These are phyloP conservation scores for Pogonomyrmex barbatus DNA, from an alignment of 1,140 invertebrate species.

Conservation along the genomic window DNA sequence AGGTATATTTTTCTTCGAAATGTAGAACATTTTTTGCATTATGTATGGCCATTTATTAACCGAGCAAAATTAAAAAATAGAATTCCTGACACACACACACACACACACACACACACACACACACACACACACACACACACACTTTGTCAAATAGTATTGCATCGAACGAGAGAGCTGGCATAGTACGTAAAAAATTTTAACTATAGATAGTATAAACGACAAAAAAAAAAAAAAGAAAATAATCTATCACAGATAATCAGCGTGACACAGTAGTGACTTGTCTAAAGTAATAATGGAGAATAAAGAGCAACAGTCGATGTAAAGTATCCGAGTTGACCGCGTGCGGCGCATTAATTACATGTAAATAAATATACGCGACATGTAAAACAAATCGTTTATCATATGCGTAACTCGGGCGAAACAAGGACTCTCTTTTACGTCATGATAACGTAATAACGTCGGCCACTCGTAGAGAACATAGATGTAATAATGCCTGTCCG, in stretches of 20 bases:
- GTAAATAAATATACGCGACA: constrained; percentile 60
- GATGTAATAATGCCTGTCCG: constrained; percentile 57
- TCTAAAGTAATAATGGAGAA: constrained; percentile 38
- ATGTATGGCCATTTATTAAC: neutral
- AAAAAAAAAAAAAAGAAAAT: constrained; percentile 20
- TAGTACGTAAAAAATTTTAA: neutral
- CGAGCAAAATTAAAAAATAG: neutral
- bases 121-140: too few species aligned
- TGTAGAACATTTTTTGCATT: neutral
- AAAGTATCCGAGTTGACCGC: constrained; percentile 35
- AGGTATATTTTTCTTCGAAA: neutral
- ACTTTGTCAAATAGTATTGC: constrained; percentile 11
- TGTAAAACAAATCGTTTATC: constrained; percentile 57
- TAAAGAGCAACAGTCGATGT: constrained; percentile 51
- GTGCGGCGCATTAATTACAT: constrained; percentile 53
- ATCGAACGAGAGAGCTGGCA: neutral
- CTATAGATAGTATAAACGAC: neutral
- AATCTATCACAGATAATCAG: constrained; percentile 9
- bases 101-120: too few species aligned
- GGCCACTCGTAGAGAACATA: constrained; percentile 46
- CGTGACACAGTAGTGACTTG: constrained; percentile 11
- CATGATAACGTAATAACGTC: constrained; percentile 51
- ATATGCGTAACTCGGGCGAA: constrained; percentile 46
- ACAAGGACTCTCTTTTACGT: constrained; percentile 57
- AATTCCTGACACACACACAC: neutral